Evolutionary conservation across 2,113 vertebrate species (phyloP).

Genomic region (Chaetops frenatus): DNA sequence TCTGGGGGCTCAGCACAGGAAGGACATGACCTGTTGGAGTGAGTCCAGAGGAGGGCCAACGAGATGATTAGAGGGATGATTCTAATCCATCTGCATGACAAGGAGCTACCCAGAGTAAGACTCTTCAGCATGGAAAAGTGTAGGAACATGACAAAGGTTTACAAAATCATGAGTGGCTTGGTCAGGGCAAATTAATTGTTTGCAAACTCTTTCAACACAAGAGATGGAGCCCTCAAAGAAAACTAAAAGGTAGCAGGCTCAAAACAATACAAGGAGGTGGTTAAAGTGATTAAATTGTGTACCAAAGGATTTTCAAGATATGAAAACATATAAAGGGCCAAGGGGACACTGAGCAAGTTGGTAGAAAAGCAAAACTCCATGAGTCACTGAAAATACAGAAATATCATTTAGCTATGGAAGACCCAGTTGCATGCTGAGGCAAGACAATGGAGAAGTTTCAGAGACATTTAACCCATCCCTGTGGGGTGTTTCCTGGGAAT

Average conservation of each 20-base stretch:
- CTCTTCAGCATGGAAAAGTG: background rate
- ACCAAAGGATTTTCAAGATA: background rate
- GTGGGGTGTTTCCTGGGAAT: background rate
- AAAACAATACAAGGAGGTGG: background rate
- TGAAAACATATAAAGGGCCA: background rate
- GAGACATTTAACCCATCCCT: background rate
- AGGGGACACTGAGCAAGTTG: background rate
- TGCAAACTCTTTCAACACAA: background rate
- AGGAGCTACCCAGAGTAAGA: background rate
- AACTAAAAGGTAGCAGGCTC: background rate
- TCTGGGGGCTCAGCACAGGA: background rate
- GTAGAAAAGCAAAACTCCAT: background rate
- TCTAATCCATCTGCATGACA: background rate
- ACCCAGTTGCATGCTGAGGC: background rate
- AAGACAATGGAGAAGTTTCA: background rate
- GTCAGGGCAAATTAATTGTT: background rate
- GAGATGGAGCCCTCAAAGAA: background rate
- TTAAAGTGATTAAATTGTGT: background rate
- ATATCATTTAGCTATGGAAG: background rate
- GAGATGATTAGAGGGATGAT: background rate
- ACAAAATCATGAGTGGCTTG: background rate
- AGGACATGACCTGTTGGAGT: accelerated
- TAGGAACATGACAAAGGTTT: background rate
- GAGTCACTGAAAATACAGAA: background rate
- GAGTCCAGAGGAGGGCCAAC: accelerated